Base-by-base conservation (phyloP, 2,113 vertebrate species). In the Anhinga anhinga region DNA sequence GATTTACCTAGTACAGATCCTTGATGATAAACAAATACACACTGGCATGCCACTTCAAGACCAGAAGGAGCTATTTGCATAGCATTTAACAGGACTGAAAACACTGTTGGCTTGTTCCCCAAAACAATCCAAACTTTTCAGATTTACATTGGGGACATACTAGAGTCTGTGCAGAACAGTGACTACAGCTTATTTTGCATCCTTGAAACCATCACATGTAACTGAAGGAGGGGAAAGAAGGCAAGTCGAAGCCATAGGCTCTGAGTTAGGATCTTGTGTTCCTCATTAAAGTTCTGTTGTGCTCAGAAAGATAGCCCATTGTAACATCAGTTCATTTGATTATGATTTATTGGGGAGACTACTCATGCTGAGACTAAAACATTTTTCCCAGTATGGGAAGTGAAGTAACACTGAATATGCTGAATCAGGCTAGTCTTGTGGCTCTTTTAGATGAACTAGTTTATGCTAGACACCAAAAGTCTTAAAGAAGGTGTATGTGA, bases 1-100 rank as follows among this genome's bases (percentile, higher is more conserved):
- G 62, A 59, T 96, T 97, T 96, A 91, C 77, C 80, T 90, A 86
- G 22, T 82, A 70, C 14, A 55, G 74, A 96, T 90, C 36, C 45
- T 40, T 94, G 73, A 92, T 73, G 38, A 74, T 49, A 96, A 96
- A 71, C 53, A 97, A 70, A 83, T 45, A 59, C 13, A 67, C 11
- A 56, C 13, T 49, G 70, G 25, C 42, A 45, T 92, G 56, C 23
- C n/a, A 50, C 50, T 86, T 95, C 71, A 74, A n/a, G 44, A 69
- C 82, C 71, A 95, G 96, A 94, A 95, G n/a, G 32, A 55, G 10
- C 5, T 73, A 85, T 91, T 92, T 95, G 38, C 66, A 90, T 66
- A 94, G 79, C 59, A 73, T 92, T 95, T 84, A 90, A 70, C 52
- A 42, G 49, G 94, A 92, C 38, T 92, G 62, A 94, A 94, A 72